Conservation (phyloP, 2,888 invertebrate genomes). For the Dexiosoma caninum region DNA sequence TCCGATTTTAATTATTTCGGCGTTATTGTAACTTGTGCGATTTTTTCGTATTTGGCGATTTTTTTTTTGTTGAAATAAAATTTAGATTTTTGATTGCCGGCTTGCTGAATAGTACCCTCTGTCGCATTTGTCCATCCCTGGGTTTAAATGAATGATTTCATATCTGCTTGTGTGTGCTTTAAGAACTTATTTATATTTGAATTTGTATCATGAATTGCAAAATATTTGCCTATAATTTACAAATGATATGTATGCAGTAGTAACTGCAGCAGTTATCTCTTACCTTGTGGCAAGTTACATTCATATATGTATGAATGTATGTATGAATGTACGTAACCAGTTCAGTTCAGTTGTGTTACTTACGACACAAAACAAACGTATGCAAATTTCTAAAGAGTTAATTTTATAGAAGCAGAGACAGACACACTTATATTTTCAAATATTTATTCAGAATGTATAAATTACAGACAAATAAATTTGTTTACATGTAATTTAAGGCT, state of each 20-base stretch:
- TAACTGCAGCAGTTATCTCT: not conserved
- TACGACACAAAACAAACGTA: not conserved
- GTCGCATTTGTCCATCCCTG: too few species aligned
- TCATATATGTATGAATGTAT: too few species aligned
- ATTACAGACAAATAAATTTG: not conserved
- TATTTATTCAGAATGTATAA: constrained; percentile 1
- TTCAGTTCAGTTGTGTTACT: not conserved
- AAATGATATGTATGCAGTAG: constrained; percentile 9
- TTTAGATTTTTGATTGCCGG: too few species aligned
- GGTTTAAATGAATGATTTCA: not conserved
- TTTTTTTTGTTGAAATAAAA: too few species aligned
- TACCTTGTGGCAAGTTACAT: constrained; percentile 11
- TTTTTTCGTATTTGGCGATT: too few species aligned
- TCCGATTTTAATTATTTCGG: too few species aligned
- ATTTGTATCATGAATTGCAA: constrained; percentile 1
- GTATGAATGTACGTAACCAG: too few species aligned
- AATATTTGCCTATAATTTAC: constrained; percentile 12
- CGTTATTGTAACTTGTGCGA: too few species aligned
- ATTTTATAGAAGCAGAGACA: not conserved
- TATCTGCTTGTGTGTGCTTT: not conserved
- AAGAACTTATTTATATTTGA: not conserved
- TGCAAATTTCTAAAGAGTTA: not conserved
- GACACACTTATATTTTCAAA: not conserved
- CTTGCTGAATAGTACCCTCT: too few species aligned
- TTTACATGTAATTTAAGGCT: constrained; percentile 5